These are phyloP conservation scores for Drosophila borborema DNA, from an alignment of 2,888 invertebrate species.

Conservation along the genomic window DNA sequence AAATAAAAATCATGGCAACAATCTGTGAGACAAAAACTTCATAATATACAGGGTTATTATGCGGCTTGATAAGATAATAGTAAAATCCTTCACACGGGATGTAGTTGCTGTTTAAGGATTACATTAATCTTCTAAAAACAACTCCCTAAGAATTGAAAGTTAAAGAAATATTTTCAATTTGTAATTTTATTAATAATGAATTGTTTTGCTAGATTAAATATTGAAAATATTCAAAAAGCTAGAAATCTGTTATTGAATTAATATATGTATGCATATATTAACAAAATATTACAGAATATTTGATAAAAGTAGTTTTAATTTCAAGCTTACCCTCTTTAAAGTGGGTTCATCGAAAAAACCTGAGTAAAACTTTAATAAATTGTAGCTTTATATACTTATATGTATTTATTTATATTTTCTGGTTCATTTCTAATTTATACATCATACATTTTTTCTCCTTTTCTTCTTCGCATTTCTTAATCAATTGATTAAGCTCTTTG, in stretches of 20 bases:
- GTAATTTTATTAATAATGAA: neutral
- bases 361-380: neutral
- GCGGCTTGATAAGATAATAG: slow-evolving; percentile 4
- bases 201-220: too few relatives aligned
- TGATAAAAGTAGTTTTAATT: neutral
- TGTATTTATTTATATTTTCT: too few relatives aligned
- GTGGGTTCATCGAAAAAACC: neutral
- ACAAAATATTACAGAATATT: too few relatives aligned
- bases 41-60: slow-evolving; percentile 55
- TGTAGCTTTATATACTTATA: too few relatives aligned
- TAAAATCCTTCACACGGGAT: neutral
- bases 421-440: too few relatives aligned
- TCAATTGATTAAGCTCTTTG: too few relatives aligned
- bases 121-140: neutral
- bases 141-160: neutral
- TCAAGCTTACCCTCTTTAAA: neutral
- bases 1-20: slow-evolving; percentile 62
- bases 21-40: slow-evolving; percentile 58
- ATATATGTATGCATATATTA: too few relatives aligned
- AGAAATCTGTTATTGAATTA: too few relatives aligned
- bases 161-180: too few relatives aligned
- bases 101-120: neutral
- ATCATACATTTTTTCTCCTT: too few relatives aligned
- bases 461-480: too few relatives aligned
- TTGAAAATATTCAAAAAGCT: too few relatives aligned